These are phyloP conservation scores for Leptinotarsa lineolata DNA, from an alignment of 1,140 invertebrate species.

Conservation along the genomic window DNA sequence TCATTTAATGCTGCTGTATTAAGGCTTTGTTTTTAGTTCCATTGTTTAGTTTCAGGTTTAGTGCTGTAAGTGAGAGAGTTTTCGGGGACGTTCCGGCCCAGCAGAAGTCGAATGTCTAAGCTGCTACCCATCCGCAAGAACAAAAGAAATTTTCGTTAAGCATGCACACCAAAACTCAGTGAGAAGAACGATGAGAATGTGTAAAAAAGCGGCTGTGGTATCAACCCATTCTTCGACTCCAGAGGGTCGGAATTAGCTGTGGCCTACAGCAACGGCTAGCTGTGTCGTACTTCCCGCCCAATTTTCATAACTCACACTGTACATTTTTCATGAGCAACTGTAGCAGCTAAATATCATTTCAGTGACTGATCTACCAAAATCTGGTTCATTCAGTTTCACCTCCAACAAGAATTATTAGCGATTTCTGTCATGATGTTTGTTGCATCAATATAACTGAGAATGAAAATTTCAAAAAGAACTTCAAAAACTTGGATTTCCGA, in stretches of 20 bases:
- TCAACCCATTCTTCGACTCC: slow-evolving; percentile 52
- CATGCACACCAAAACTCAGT: slow-evolving; percentile 23
- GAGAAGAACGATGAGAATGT: slow-evolving; percentile 18
- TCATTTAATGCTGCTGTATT: slow-evolving; percentile 18
- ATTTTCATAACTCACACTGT: slow-evolving; percentile 26
- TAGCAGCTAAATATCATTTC: neutral
- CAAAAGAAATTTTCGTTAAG: slow-evolving; percentile 31
- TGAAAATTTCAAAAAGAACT: neutral
- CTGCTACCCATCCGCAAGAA: slow-evolving; percentile 47
- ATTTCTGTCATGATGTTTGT: neutral
- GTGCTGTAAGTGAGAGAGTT: slow-evolving; percentile 55
- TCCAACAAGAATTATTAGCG: neutral
- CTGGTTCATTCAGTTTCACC: neutral
- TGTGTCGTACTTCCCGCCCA: slow-evolving; percentile 63
- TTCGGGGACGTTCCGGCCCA: slow-evolving; percentile 53
- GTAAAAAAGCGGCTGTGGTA: slow-evolving; percentile 39
- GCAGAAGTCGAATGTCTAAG: slow-evolving; percentile 53
- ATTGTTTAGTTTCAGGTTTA: slow-evolving; percentile 33
- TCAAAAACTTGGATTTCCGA: neutral
- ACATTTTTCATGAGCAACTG: neutral
- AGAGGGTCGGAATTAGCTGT: slow-evolving; percentile 57
- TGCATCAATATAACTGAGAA: neutral
- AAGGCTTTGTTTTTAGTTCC: slow-evolving; percentile 23
- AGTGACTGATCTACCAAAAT: neutral
- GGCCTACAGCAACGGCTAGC: slow-evolving; percentile 70